Conservation (phyloP, 2,797 vertebrate genomes). For the Tolypeutes matacus region DNA sequence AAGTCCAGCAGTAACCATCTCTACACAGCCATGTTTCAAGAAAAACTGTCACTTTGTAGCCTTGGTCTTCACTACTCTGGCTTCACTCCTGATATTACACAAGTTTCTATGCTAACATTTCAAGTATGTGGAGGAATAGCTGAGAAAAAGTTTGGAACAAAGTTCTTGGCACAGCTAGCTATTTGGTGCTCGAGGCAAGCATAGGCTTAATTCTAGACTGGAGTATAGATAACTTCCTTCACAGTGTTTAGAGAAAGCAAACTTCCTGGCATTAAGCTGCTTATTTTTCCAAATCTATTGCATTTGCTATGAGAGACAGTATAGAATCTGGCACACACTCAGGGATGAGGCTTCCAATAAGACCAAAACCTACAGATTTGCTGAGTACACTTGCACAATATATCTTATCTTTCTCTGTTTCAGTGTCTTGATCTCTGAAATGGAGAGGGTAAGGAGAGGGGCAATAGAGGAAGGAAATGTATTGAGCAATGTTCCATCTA, state of each 20-base stretch:
- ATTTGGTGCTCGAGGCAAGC: not conserved
- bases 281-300: constrained; percentile 40
- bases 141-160: not conserved
- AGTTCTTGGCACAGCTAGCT: not conserved
- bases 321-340: not conserved
- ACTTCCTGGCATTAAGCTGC: not conserved
- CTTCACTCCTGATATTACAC: not conserved
- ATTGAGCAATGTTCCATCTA: not conserved
- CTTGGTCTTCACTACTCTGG: not conserved
- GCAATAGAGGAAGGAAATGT: not conserved
- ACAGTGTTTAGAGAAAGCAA: constrained; percentile 12
- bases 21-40: not conserved
- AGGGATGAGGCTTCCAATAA: not conserved
- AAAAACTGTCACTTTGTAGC: not conserved
- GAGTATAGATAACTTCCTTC: not conserved
- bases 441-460: not conserved
- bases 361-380: not conserved
- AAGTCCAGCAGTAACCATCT: not conserved
- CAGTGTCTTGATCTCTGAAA: not conserved
- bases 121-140: constrained; percentile 6
- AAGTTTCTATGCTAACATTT: not conserved
- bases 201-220: not conserved
- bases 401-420: not conserved
- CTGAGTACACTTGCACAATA: not conserved
- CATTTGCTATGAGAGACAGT: not conserved